These are phyloP conservation scores for Orestias chungarensis DNA, from an alignment of 2,797 vertebrate species.

Conservation along the genomic window DNA sequence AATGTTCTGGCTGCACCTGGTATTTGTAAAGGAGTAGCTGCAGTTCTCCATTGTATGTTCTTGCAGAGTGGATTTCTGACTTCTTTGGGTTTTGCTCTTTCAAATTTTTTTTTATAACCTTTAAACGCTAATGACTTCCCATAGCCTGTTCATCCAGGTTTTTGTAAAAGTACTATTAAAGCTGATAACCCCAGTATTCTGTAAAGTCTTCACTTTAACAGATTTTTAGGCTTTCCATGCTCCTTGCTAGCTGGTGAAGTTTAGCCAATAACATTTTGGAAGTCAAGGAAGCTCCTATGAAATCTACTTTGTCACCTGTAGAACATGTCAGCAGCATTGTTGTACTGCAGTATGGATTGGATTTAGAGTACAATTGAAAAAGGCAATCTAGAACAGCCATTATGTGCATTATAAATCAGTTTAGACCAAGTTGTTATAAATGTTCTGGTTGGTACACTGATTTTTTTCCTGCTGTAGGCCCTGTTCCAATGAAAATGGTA, in stretches of 20 bases:
- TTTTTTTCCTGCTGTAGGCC: no score
- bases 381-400: no score
- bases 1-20: conserved; percentile 3
- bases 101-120: conserved; percentile 14
- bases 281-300: no score
- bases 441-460: background rate
- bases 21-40: conserved; percentile 10
- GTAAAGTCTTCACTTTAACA: no score
- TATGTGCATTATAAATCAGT: no score
- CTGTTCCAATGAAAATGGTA: no score
- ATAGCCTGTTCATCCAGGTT: background rate
- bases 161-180: background rate
- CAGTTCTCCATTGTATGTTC: background rate
- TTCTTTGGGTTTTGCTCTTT: background rate
- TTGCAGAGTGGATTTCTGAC: background rate
- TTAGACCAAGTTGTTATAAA: background rate
- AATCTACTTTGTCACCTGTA: background rate
- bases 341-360: no score
- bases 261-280: no score
- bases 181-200: background rate
- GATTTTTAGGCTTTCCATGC: no score
- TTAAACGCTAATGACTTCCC: conserved; percentile 6
- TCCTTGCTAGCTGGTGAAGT: no score
- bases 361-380: no score
- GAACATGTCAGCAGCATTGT: background rate